Conservation (phyloP, 2,113 vertebrate species). For the Muntiacus muntjak region DNA sequence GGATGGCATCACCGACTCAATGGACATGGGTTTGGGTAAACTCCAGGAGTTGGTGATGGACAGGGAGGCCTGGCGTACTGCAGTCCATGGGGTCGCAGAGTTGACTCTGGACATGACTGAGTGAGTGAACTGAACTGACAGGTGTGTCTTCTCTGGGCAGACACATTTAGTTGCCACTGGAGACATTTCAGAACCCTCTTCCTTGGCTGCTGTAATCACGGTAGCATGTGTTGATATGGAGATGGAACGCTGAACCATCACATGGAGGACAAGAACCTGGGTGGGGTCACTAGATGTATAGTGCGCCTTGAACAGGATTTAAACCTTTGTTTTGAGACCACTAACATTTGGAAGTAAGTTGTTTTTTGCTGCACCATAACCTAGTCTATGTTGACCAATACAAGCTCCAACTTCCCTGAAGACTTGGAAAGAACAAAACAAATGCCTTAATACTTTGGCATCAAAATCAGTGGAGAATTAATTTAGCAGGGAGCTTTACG, state of each 20-base stretch:
- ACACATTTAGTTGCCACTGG: background rate
- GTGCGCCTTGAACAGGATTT: background rate
- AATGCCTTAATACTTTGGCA: background rate
- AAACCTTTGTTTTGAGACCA: background rate
- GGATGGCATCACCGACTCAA: background rate
- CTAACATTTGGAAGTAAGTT: background rate
- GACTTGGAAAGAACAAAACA: background rate
- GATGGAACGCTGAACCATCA: background rate
- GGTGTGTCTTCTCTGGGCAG: background rate
- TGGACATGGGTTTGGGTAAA: background rate
- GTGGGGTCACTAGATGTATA: background rate
- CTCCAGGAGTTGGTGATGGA: background rate
- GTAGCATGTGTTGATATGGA: background rate
- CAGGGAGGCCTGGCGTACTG: background rate
- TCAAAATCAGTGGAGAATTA: background rate
- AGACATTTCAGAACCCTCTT: background rate
- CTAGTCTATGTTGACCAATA: background rate
- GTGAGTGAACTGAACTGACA: background rate
- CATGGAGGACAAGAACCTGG: background rate
- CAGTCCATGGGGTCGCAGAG: background rate
- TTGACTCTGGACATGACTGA: background rate
- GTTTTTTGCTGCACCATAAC: background rate
- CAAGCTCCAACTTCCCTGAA: background rate
- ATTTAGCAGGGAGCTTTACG: background rate
- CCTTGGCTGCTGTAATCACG: background rate